Base-by-base conservation (phyloP, 2,888 invertebrate species). In the Leucozona laternaria region DNA sequence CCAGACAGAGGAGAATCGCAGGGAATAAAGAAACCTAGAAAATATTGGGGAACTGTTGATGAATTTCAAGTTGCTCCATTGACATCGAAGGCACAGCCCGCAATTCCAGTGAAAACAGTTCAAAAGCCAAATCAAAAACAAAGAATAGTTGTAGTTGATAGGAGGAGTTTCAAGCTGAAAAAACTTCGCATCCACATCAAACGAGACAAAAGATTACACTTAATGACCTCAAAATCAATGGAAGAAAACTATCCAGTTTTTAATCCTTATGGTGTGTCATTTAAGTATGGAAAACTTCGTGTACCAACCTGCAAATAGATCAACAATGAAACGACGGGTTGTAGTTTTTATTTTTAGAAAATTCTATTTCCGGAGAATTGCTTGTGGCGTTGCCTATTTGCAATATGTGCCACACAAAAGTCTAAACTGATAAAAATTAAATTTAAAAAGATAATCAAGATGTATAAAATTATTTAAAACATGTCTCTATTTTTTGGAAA, bases 11-110 rank as follows among this genome's bases (percentile, higher is more conserved):
- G 0, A 53, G 7, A 58, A 15, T 15, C 13, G 2, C 37, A 4
- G 5, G 79, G 13, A 5, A 72, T 17, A 15, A 62, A 71, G 22
- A 43, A 31, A 50, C 13, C n/a, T 2, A 81, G 85, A 17, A 85
- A 85, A 57, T 81, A 85, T 58, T 85, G 85, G 85, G 85, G 85
- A 2, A 53, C 45, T 15, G 77, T 85, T 17, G 60, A 68, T 34
- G 81, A 85, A 25, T 85, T 85, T 48, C 80, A 85, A 25, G 55
- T 85, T 22, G 45, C 72, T 2, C 40, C 53, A 8, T 8, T 13
- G n/a, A 6, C 66, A 15, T 31, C 45, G 0, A 64, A 64, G n/a
- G 2, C 45, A 11, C 11, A 83, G 8, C 31, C 8, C 2, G 2
- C 11, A 55, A 2, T 2, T 22, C 13, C 25, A 8, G 7, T 5